Evolutionary conservation across 1,140 invertebrate species (phyloP).

Genomic region (Belonocnema kinseyi): DNA sequence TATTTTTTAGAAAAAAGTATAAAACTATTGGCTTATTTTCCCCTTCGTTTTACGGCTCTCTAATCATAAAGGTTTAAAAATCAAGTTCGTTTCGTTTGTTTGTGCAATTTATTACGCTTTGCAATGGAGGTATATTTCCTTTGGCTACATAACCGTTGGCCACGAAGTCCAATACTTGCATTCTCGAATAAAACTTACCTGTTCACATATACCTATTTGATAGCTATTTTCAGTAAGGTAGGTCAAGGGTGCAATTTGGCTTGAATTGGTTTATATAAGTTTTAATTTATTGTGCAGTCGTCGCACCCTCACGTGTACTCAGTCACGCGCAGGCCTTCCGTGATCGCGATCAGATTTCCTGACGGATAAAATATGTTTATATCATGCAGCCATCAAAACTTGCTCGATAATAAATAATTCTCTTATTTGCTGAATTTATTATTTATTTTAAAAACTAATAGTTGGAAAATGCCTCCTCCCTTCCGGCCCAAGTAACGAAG

Average conservation of each 20-base stretch:
- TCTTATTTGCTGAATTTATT: background rate
- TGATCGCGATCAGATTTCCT: background rate
- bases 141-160: conserved; percentile 44
- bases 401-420: background rate
- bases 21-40: no score
- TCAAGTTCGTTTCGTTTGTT: no score
- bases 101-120: conserved; percentile 15
- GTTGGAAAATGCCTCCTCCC: no score
- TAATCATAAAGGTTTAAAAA: no score
- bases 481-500: no score
- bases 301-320: conserved; percentile 3
- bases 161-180: conserved; percentile 12
- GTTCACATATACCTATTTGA: conserved; percentile 40
- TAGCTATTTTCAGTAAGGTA: conserved; percentile 39
- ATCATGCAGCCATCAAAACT: background rate
- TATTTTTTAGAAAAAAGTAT: no score
- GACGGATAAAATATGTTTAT: background rate
- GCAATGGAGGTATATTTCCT: conserved; percentile 31
- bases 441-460: no score
- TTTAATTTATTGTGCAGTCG: conserved; percentile 17
- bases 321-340: conserved; percentile 10
- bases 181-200: conserved; percentile 49
- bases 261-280: conserved; percentile 47
- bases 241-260: conserved; percentile 66
- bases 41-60: no score